These are phyloP conservation scores for Hiodon alosoides DNA, from an alignment of 2,113 vertebrate genomes.

Conservation along the genomic window DNA sequence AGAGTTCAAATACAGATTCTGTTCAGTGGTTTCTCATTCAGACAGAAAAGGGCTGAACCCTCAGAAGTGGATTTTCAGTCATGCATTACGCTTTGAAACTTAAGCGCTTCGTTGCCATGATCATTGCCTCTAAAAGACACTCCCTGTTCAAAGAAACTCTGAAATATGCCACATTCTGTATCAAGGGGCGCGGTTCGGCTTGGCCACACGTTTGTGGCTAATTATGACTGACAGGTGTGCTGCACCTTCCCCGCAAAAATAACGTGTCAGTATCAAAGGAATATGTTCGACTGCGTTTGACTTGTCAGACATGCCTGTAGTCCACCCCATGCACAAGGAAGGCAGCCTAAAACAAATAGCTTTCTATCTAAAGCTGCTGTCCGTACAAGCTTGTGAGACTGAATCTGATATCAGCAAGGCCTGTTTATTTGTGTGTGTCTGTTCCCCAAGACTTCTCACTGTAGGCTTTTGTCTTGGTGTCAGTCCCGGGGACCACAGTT, in stretches of 20 bases:
- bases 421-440: constrained; percentile 34
- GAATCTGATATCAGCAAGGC: constrained; percentile 52
- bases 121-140: constrained; percentile 30
- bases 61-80: constrained; percentile 31
- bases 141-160: constrained; percentile 26
- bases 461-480: constrained; percentile 44
- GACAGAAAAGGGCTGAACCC: constrained; percentile 16
- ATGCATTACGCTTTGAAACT: constrained; percentile 37
- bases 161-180: neutral
- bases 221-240: constrained; percentile 27
- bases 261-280: constrained; percentile 44
- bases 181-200: constrained; percentile 21
- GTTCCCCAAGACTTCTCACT: neutral
- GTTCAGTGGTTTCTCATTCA: constrained; percentile 45
- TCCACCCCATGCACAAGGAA: constrained; percentile 40
- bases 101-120: constrained; percentile 37
- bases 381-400: constrained; percentile 52
- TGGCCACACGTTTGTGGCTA: constrained; percentile 2
- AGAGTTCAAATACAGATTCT: constrained; percentile 43
- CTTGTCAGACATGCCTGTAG: constrained; percentile 13
- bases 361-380: constrained; percentile 59
- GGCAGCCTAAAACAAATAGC: constrained; percentile 63
- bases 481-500: constrained; percentile 66
- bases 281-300: constrained; percentile 8
- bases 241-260: constrained; percentile 35